Conservation (phyloP, 2,797 vertebrate species). For the Falco berigora region DNA sequence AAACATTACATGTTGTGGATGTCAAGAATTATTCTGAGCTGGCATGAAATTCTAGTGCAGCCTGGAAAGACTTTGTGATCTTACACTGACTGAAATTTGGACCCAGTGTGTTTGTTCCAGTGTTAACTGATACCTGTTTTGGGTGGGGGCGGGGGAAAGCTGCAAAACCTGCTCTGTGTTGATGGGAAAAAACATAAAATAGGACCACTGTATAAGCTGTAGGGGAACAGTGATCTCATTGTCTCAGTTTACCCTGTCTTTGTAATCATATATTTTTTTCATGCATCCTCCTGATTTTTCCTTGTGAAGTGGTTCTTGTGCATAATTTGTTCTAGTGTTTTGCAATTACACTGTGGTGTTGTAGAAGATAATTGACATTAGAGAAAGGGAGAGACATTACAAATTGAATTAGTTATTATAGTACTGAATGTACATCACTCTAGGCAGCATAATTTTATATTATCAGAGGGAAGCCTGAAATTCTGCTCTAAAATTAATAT, state of each 20-base stretch:
- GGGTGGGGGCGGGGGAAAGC: rapidly evolving
- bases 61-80: not conserved
- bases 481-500: not conserved
- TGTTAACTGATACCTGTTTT: not conserved
- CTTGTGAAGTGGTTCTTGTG: not conserved
- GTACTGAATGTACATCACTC: not conserved
- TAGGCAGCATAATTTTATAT: not conserved
- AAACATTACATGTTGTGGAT: not conserved
- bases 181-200: not conserved
- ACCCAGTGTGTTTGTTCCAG: not conserved
- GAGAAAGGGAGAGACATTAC: not conserved
- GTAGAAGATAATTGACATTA: slow-evolving; percentile 8
- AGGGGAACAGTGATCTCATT: not conserved
- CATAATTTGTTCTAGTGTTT: not conserved
- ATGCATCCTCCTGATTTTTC: not conserved
- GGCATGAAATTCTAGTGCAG: not conserved
- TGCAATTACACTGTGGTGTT: not conserved
- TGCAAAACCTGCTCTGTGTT: not conserved
- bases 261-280: not conserved
- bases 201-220: not conserved
- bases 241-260: not conserved
- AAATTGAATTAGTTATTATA: slow-evolving; percentile 20
- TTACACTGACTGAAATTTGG: not conserved
- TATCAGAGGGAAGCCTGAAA: slow-evolving; percentile 7
- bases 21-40: not conserved